A percentile compares a stretch with the other conserved stretches of the same genome.
These are phyloP conservation scores for Endomychus coccineus DNA, from an alignment of 2,888 invertebrate species.

Conservation along the genomic window DNA sequence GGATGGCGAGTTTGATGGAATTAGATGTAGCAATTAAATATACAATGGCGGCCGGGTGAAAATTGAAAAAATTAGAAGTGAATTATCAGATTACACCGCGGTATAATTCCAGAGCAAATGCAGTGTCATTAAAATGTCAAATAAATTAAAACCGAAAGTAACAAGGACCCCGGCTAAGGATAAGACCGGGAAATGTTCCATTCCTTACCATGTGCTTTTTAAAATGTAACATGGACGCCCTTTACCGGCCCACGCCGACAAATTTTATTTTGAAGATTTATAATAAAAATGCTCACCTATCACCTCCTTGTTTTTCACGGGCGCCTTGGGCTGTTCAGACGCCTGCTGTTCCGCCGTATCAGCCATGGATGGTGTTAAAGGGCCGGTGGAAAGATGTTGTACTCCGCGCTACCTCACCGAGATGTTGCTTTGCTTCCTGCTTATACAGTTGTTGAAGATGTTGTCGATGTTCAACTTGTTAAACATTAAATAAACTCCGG, in stretches of 20 bases:
- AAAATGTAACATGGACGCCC: conserved; percentile 38
- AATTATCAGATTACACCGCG: no score
- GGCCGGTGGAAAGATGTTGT: conserved; percentile 68
- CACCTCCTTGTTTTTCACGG: conserved; percentile 77
- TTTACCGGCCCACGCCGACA: conserved; percentile 24
- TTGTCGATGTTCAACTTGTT: conserved; percentile 36
- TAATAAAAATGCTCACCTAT: conserved; percentile 59
- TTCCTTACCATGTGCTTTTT: conserved; percentile 8
- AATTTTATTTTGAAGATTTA: conserved; percentile 17
- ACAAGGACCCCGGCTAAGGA: no score
- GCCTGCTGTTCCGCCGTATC: conserved; percentile 76
- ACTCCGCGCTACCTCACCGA: conserved; percentile 71
- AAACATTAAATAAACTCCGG: conserved; percentile 31
- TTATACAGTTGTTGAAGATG: conserved; percentile 47
- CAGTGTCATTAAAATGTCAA: no score
- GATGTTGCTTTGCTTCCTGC: conserved; percentile 63
- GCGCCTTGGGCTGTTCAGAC: conserved; percentile 48
- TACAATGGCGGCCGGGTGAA: no score
- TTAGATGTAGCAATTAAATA: no score
- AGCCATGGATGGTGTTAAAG: conserved; percentile 83
- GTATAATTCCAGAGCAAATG: no score
- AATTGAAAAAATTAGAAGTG: no score
- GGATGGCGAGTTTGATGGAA: no score
- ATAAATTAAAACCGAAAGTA: not conserved
- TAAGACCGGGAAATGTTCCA: not conserved